Base-by-base conservation (phyloP, 2,888 invertebrate genomes). In the Baronia brevicornis region DNA sequence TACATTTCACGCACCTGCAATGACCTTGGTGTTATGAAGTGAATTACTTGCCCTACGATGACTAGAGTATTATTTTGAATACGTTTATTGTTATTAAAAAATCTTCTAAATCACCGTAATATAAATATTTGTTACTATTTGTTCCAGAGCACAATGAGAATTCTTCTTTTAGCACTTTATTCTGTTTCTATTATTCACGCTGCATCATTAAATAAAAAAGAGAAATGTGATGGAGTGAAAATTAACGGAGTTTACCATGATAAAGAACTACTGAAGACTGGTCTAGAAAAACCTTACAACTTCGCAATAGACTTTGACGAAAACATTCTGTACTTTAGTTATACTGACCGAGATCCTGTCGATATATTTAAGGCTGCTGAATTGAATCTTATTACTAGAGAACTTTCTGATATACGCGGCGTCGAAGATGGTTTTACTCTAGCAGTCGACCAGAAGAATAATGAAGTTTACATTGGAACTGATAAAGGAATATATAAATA, bases 261-360 rank as follows among this genome's bases (percentile, higher is more conserved):
- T 1, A 44, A 41, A 2, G 74, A 75, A 48, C 38, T 56, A 0
- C 44, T 78, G 0, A 61, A 56, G 22, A 33, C 50, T 8, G 58
- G 53, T 1, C 33, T 77, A 1, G 74, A 71, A 29, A 54, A 67
- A 37, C 75, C 78, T 0, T 75, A 68, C 24, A 46, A 64, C 2
- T 42, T 79, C 18, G 48, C 67, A 1, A 60, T 70, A 6, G 75
- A 78, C 30, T 53, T 61, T 39, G 62, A 54, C 35, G 63, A 59
- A 0, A 66, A 74, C 30, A 62, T 52, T 1, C 37, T 78, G 0
- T 79, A 69, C 40, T 79, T 78, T 39, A 79, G 74, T 33, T 69
- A 70, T 40, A 74, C 60, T 25, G 9, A 60, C 0, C 47, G 55
- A 9, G 29, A 40, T 21, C 38, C 55, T 0, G 67, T 62, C 0